Conservation (phyloP, 2,113 vertebrate species). For the Vimba vimba region DNA sequence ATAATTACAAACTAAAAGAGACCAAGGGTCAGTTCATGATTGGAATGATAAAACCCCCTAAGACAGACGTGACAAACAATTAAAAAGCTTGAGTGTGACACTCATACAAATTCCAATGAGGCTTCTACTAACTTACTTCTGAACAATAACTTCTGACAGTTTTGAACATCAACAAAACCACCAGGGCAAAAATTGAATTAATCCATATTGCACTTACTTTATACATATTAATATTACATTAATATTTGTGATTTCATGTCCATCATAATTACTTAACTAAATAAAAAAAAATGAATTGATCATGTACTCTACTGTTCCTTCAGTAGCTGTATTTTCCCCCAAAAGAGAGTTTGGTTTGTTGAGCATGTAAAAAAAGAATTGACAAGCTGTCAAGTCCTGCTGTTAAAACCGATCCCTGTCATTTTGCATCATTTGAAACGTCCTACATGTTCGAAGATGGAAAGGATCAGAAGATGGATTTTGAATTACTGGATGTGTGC, state of each 20-base stretch:
- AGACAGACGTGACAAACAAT: conserved; percentile 32
- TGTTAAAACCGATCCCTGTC: conserved; percentile 38
- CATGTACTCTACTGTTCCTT: neutral
- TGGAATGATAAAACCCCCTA: conserved; percentile 20
- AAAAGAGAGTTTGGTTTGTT: neutral
- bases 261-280: neutral
- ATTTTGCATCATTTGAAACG: conserved; percentile 43
- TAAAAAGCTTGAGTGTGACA: conserved; percentile 31
- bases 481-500: neutral
- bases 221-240: neutral
- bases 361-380: conserved; percentile 28
- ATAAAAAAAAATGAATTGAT: neutral
- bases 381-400: conserved; percentile 44
- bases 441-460: conserved; percentile 1
- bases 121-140: neutral
- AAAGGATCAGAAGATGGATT: conserved; percentile 34
- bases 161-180: neutral
- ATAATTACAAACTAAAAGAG: conserved; percentile 28
- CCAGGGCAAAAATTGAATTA: neutral
- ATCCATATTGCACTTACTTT: neutral
- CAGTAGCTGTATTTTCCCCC: neutral
- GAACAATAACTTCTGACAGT: neutral
- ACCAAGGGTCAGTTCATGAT: conserved; percentile 34
- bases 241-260: neutral
- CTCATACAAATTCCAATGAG: neutral